Base-by-base conservation (phyloP, 2,888 invertebrate genomes). In the Andrena fulva region DNA sequence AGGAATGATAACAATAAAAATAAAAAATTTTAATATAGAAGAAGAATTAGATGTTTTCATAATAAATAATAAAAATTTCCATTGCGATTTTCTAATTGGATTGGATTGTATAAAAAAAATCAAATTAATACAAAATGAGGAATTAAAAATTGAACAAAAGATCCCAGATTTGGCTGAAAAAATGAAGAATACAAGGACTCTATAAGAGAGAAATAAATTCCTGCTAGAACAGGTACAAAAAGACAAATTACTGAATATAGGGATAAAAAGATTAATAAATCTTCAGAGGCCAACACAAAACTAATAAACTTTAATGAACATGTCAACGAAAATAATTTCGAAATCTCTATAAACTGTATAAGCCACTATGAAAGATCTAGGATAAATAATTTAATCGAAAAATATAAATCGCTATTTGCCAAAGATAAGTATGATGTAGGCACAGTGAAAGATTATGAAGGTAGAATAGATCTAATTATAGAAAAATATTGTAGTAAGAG, bases 381-480 rank as follows among this genome's bases (percentile, higher is more conserved):
- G 69, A 86, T 89, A 59, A 20, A 84, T 54, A 74, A 67, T 69
- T 12, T 71, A 29, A 50, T 82, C 66, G 60, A 74, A 54, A 73
- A 86, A 64, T 82, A 86, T 59, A 80, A 77, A 12, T 7, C 69
- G 64, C 33, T 87, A 0, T 87, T 87, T 84, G 83, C 84, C 20
- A 87, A 74, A 77, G 80, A 86, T 24, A 88, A 87, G 78, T 88
- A 85, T 68, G 85, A 87, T 76, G 52, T 87, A 6, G 87, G 84
- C 6, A 83, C 71, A 20, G 86, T 87, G 1, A 81, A 62, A 73
- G 59, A 82, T 1, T 81, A 85, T 27, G 85, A 89, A 72, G 86
- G 87, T 8, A 48, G 48, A 4, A 85, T 84, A 7, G 81, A 83
- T 7, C 10, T 81, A 42, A 2, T 64, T 2, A 68, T 79, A 35